Conservation (phyloP, 30 jellyfish, hydroid and myxozoan species). For the Pelagia noctiluca region DNA sequence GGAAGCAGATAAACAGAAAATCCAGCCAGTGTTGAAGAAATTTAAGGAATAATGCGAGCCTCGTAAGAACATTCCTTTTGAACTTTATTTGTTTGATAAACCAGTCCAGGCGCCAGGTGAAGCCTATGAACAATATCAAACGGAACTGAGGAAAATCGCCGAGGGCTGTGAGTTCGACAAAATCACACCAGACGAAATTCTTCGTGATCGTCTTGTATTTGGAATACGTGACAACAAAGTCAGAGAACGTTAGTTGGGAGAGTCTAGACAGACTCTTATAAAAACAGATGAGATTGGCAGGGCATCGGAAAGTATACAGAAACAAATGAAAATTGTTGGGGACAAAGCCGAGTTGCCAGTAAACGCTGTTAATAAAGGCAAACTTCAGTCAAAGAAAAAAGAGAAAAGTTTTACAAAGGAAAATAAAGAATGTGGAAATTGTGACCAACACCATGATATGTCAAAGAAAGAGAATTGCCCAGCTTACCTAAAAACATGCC, state of each 20-base stretch:
- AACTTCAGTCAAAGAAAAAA: neutral
- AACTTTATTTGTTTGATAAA: slow-evolving; percentile 12
- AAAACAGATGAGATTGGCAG: slow-evolving; percentile 30
- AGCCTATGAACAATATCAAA: slow-evolving; percentile 22
- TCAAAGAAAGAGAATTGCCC: slow-evolving; percentile 21
- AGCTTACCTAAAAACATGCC: slow-evolving; percentile 15
- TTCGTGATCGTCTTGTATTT: slow-evolving; percentile 36
- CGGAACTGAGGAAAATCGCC: slow-evolving; percentile 16
- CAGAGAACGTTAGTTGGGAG: slow-evolving; percentile 37
- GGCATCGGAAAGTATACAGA: slow-evolving; percentile 30
- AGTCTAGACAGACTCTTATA: slow-evolving; percentile 27
- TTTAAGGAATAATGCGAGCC: slow-evolving; percentile 42
- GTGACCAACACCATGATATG: slow-evolving; percentile 4
- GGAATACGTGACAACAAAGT: slow-evolving; percentile 22
- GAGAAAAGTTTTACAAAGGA: neutral
- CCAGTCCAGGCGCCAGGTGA: slow-evolving; percentile 32
- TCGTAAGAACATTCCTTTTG: slow-evolving; percentile 28
- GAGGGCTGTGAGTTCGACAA: slow-evolving; percentile 17
- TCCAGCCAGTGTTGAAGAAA: slow-evolving; percentile 29
- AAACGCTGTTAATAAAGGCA: neutral
- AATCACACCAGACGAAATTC: slow-evolving; percentile 12
- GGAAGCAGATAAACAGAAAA: slow-evolving; percentile 42
- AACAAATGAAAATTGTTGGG: slow-evolving; percentile 2
- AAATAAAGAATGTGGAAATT: neutral
- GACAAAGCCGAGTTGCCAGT: slow-evolving; percentile 2